Base-by-base conservation (phyloP, 2,888 invertebrate species). In the Eupithecia pulchellata region DNA sequence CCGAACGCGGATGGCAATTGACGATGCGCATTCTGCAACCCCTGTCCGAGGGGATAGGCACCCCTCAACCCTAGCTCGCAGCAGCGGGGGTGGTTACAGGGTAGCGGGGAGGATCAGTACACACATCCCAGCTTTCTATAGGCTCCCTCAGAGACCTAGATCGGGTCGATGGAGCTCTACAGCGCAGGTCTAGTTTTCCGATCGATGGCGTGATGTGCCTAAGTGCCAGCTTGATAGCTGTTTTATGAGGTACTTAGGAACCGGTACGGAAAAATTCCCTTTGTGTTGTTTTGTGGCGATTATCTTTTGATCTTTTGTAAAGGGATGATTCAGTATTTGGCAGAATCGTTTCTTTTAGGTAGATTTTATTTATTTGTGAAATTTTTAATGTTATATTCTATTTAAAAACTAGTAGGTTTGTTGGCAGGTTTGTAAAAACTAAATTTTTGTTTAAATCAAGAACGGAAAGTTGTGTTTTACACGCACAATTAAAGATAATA, bases 101-200 rank as follows among this genome's bases (percentile, higher is more conserved):
- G 74, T 60, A 67, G 67, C 29, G 52, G 61, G 60, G 70, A 68
- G 64, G 65, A 71, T 57, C 61, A 69, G 70, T 25, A 75, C 69
- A 55, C 67, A 62, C 72, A 66, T 68, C 73, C 64, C 75, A 78
- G 67, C 69, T 76, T 76, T 77, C 83, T 80, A 81, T 64, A 78
- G 76, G 75, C 66, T 69, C 64, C 68, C 73, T 30, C 57, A 47
- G 67, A 65, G 66, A 70, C 71, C 77, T 78, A 78, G 75, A 71
- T 70, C 29, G 61, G 71, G 75, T 77, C 77, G 81, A 80, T 75
- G 72, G 61, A 62, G 71, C 68, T 65, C 64, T 34, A 78, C 34
- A 57, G 78, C 78, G 78, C 78, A 78, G 29, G 78, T 75, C 77
- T 77, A 74, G 72, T 60, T 71, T 72, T 68, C 68, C 47, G 68